Percentiles rank a stretch among this genome's conserved stretches.
phyloP scores from a whole-genome alignment of 2,888 invertebrate species.

The Amitus sp. region DNA sequence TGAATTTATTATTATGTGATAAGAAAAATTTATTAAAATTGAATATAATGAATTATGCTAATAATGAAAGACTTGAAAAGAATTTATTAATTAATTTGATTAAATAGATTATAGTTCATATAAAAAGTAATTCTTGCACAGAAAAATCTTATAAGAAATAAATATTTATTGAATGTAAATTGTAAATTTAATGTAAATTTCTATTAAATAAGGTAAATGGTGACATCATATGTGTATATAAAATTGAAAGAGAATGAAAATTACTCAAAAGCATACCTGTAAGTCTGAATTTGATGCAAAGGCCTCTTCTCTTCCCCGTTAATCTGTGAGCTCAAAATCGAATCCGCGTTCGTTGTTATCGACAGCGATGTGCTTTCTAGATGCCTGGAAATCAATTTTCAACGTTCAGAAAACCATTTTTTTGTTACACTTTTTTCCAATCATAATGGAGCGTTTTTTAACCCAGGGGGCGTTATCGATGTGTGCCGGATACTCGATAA shows the following conservation, averaged over 20 bases:
- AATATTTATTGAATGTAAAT: no score
- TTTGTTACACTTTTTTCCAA: neutral
- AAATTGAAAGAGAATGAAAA: no score
- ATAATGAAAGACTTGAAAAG: no score
- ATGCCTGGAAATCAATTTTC: constrained; percentile 51
- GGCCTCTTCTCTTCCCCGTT: constrained; percentile 76
- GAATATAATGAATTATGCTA: no score
- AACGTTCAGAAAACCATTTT: neutral
- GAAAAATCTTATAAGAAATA: no score
- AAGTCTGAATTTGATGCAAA: constrained; percentile 78
- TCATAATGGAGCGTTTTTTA: constrained; percentile 26
- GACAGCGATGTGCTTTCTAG: constrained; percentile 52
- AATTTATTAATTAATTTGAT: no score
- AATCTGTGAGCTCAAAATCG: constrained; percentile 55
- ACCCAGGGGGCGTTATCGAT: constrained; percentile 60
- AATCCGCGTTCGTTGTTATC: constrained; percentile 47
- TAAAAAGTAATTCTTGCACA: no score
- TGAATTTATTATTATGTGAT: no score
- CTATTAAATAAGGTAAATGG: no score
- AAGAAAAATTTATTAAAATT: constrained; percentile 5
- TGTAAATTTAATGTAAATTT: no score
- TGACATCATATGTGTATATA: no score
- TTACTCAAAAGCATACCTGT: constrained; percentile 73
- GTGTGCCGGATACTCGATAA: constrained; percentile 52
- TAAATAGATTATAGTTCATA: no score